These are phyloP conservation scores for Pantherophis alleghaniensis DNA, from an alignment of 2,797 vertebrate species.

Conservation along the genomic window DNA sequence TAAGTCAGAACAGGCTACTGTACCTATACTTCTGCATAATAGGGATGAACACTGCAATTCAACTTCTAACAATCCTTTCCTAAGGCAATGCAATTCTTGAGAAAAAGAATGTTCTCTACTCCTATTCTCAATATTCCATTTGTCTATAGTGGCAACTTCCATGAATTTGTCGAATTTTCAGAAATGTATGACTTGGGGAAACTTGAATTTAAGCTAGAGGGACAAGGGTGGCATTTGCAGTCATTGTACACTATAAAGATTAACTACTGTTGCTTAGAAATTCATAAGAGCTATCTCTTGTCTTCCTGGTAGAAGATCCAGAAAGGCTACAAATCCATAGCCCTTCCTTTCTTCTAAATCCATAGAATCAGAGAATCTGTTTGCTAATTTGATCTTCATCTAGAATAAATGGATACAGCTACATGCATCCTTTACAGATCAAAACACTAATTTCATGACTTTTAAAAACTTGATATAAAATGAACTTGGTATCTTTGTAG, in stretches of 20 bases:
- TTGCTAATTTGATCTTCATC: neutral
- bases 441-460: neutral
- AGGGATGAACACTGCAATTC: neutral
- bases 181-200: neutral
- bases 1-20: too few relatives aligned
- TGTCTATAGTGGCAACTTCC: neutral
- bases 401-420: neutral
- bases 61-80: too few relatives aligned
- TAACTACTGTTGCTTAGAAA: neutral
- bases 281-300: neutral
- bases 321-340: neutral
- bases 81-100: neutral
- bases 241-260: neutral
- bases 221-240: neutral
- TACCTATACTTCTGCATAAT: neutral
- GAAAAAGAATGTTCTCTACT: neutral
- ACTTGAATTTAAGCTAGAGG: neutral
- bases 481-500: neutral
- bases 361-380: neutral
- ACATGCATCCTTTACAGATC: neutral
- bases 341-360: neutral
- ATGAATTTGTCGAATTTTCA: neutral
- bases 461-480: neutral
- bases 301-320: neutral
- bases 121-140: neutral